Evolutionary conservation across 2,888 invertebrate genomes (phyloP).

Genomic region (Drosophila picticornis): DNA sequence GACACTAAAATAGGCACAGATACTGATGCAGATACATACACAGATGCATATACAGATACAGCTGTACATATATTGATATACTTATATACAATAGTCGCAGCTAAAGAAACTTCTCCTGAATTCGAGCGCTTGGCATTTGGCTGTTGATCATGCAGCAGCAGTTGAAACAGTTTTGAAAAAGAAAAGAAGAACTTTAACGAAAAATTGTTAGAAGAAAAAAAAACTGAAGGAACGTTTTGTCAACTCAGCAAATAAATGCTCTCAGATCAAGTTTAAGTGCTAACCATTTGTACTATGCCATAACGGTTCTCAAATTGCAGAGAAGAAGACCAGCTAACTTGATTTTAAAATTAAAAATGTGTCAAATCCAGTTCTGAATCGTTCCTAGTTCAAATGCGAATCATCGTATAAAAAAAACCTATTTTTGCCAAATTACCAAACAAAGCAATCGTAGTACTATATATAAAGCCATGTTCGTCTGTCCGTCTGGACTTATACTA

Average conservation of each 20-base stretch:
- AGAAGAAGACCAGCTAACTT: not conserved
- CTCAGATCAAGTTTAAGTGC: constrained; percentile 1
- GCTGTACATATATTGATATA: constrained; percentile 14
- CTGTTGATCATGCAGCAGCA: constrained; percentile 35
- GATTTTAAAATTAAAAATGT: not conserved
- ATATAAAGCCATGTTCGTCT: too few species aligned
- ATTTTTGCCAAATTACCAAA: not conserved
- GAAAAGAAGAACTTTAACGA: constrained; percentile 19
- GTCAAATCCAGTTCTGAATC: not conserved
- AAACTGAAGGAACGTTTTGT: constrained; percentile 28
- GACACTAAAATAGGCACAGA: constrained; percentile 14
- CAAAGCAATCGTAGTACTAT: not conserved
- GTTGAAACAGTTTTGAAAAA: constrained; percentile 24
- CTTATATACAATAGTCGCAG: constrained; percentile 3
- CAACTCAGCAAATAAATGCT: constrained; percentile 38
- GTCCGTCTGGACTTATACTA: too few species aligned
- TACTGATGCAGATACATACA: constrained; percentile 7
- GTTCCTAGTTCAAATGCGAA: not conserved
- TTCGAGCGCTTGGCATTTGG: constrained; percentile 29
- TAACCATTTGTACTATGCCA: not conserved
- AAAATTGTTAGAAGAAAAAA: constrained; percentile 53
- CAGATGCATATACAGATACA: constrained; percentile 3
- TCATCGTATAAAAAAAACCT: not conserved
- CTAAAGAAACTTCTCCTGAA: constrained; percentile 50
- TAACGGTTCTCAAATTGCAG: not conserved